A percentile compares a stretch with the other conserved stretches of the same genome.
Evolutionary conservation across 1,140 invertebrate genomes (phyloP).

Genomic region (Hylaeus volcanicus): DNA sequence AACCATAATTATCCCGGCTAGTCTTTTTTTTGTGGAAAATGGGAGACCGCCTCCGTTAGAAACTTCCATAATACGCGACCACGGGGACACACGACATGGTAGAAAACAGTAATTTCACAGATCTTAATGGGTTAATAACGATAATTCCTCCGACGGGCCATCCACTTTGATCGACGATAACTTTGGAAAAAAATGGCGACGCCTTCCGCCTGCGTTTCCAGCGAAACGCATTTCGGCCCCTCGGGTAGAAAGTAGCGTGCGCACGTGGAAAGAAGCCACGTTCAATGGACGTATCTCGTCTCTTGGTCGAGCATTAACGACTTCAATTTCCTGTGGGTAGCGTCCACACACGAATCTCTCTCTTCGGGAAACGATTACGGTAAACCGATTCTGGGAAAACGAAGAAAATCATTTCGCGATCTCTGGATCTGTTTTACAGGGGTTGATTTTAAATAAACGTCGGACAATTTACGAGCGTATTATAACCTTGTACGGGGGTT

Average conservation of each 20-base stretch:
- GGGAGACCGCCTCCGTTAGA: slow-evolving; percentile 36
- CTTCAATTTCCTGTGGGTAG: slow-evolving; percentile 60
- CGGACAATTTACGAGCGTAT: too few species aligned
- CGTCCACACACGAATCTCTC: slow-evolving; percentile 37
- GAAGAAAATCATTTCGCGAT: slow-evolving; percentile 28
- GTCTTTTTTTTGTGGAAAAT: slow-evolving; percentile 28
- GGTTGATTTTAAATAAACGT: too few species aligned
- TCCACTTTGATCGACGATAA: slow-evolving; percentile 38
- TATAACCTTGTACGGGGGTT: too few species aligned
- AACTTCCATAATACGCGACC: slow-evolving; percentile 10
- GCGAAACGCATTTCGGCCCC: slow-evolving; percentile 39
- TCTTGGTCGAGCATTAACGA: slow-evolving; percentile 59
- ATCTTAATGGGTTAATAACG: slow-evolving; percentile 43
- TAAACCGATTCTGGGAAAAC: slow-evolving; percentile 38
- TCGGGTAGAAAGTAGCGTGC: slow-evolving; percentile 41
- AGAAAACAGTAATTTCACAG: slow-evolving; percentile 41
- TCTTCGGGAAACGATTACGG: slow-evolving; percentile 20
- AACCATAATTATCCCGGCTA: slow-evolving; percentile 13
- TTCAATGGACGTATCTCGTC: slow-evolving; percentile 58
- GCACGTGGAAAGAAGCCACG: slow-evolving; percentile 37
- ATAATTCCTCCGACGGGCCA: slow-evolving; percentile 12
- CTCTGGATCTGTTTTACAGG: background rate
- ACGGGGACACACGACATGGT: slow-evolving; percentile 27
- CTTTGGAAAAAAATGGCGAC: background rate
- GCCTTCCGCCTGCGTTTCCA: slow-evolving; percentile 26